Percentiles rank a stretch among this genome's conserved stretches.
Conservation (phyloP, 2,113 vertebrate species). For the Tychaedon coryphoeus region DNA sequence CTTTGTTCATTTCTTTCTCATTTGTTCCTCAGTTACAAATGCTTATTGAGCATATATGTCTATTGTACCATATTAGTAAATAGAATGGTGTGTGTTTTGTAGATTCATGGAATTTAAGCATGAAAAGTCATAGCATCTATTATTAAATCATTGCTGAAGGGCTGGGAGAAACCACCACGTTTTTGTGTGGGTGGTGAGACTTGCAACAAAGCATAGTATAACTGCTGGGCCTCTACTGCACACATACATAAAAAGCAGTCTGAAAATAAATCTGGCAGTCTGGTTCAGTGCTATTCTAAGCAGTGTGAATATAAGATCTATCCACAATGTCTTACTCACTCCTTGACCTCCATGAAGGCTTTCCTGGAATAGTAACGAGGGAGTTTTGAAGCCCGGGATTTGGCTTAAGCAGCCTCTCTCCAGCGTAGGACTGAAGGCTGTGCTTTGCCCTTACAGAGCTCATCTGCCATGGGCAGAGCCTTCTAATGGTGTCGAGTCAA, state of each 20-base stretch:
- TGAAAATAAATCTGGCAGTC: slow-evolving; percentile 59
- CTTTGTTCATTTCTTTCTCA: not conserved
- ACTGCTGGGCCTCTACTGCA: slow-evolving; percentile 39
- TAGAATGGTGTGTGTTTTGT: slow-evolving; percentile 6
- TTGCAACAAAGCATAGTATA: slow-evolving; percentile 58
- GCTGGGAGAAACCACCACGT: not conserved
- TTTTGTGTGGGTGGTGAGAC: slow-evolving; percentile 53
- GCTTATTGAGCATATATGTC: not conserved
- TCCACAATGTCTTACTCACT: slow-evolving; percentile 36
- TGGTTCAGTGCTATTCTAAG: slow-evolving; percentile 53
- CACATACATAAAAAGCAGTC: slow-evolving; percentile 37
- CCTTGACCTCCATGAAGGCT: slow-evolving; percentile 44
- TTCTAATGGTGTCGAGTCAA: accelerated
- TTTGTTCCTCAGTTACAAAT: not conserved
- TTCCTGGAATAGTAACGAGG: slow-evolving; percentile 48
- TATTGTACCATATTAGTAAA: not conserved
- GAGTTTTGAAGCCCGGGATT: not conserved
- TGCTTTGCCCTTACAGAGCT: not conserved
- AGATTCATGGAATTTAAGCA: slow-evolving; percentile 18
- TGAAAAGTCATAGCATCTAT: slow-evolving; percentile 30
- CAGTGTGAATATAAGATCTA: slow-evolving; percentile 11
- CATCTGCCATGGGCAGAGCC: accelerated
- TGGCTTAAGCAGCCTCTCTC: not conserved
- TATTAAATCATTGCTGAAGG: slow-evolving; percentile 56
- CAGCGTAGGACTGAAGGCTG: not conserved